These are phyloP conservation scores for Gryllus bimaculatus DNA, from an alignment of 1,140 invertebrate species.

Conservation along the genomic window DNA sequence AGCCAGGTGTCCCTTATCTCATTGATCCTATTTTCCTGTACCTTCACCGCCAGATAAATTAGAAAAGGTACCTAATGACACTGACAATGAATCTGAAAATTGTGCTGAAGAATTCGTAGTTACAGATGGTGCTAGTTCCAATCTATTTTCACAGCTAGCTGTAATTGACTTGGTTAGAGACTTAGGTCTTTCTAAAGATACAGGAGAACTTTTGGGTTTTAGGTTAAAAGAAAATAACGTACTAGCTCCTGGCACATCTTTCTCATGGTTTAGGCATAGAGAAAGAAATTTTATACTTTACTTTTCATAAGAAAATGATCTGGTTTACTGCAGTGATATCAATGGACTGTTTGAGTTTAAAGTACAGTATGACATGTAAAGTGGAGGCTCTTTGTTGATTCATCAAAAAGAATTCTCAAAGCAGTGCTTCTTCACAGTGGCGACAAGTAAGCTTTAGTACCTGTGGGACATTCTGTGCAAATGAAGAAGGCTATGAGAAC, in stretches of 20 bases:
- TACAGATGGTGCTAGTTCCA: conserved; percentile 14
- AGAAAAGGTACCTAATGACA: neutral
- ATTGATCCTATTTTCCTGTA: too few species aligned
- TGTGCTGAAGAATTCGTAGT: conserved; percentile 20
- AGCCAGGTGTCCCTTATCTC: too few species aligned
- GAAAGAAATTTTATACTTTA: conserved; percentile 15
- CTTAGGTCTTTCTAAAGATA: conserved; percentile 21
- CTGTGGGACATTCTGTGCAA: neutral
- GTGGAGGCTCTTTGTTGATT: conserved; percentile 31
- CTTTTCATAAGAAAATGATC: conserved; percentile 13
- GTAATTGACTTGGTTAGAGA: neutral
- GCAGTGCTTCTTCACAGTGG: conserved; percentile 28
- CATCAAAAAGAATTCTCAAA: conserved; percentile 22
- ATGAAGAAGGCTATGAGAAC: neutral
- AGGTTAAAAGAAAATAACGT: conserved; percentile 22
- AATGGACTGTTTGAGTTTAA: conserved; percentile 11
- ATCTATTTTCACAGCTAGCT: conserved; percentile 16
- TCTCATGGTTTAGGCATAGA: conserved; percentile 19
- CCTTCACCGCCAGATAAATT: neutral
- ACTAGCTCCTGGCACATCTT: conserved; percentile 16
- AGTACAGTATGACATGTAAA: too few species aligned
- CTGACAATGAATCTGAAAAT: neutral
- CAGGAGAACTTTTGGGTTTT: conserved; percentile 21
- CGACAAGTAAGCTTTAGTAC: conserved; percentile 29
- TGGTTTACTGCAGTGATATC: conserved; percentile 19